phyloP scores from a whole-genome alignment of 2,888 invertebrate species.

The Drosophila helvetica region DNA sequence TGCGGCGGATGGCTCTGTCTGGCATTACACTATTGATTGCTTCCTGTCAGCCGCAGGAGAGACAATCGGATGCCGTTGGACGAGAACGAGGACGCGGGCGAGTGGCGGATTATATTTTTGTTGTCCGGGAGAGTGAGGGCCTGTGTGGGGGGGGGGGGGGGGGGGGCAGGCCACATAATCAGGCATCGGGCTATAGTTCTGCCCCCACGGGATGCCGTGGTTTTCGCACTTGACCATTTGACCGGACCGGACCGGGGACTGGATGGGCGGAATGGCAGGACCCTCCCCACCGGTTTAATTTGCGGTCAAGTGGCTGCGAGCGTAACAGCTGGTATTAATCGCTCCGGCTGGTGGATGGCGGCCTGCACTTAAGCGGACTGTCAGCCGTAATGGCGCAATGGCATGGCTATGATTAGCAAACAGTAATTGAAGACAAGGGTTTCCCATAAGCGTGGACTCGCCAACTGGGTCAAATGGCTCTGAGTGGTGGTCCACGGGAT shows the following conservation, averaged over 20 bases:
- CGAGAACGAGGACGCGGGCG: conserved; percentile 1
- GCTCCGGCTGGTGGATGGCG: conserved; percentile 2
- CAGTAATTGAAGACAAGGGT: conserved; percentile 57
- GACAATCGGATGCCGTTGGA: conserved; percentile 14
- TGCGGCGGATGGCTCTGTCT: conserved; percentile 40
- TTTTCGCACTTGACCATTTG: conserved; percentile 11
- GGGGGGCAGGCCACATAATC: conserved; percentile 10
- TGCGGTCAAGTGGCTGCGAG: conserved; percentile 60
- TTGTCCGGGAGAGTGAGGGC: conserved; percentile 14
- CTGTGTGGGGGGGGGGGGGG: too few relatives aligned
- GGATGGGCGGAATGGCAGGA: background rate
- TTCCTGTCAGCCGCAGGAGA: conserved; percentile 55
- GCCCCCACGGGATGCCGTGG: conserved; percentile 21
- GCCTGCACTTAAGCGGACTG: conserved; percentile 57
- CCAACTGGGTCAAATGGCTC: conserved; percentile 53
- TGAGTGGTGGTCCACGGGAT: conserved; percentile 6
- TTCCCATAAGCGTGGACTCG: conserved; percentile 30
- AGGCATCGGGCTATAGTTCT: conserved; percentile 5
- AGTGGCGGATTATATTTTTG: conserved; percentile 32
- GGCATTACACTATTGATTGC: conserved; percentile 57
- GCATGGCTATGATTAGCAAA: conserved; percentile 57
- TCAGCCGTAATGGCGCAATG: conserved; percentile 57
- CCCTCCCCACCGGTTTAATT: conserved; percentile 49
- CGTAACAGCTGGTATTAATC: conserved; percentile 47
- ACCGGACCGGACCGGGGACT: background rate